Percentiles rank a stretch among this genome's conserved stretches.
Conservation (phyloP, 2,797 vertebrate genomes). For the Enteromius paludinosus region DNA sequence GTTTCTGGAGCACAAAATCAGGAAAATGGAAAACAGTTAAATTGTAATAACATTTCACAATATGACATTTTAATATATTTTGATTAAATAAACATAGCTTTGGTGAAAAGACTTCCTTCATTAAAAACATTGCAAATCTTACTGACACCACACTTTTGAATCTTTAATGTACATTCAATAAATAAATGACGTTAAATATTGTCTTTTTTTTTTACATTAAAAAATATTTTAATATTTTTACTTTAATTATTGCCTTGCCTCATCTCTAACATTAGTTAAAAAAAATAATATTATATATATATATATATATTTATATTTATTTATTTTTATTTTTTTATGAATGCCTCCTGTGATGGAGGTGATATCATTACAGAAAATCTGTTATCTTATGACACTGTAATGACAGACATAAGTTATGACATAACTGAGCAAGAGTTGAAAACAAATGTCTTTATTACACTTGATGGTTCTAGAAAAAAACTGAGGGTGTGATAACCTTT, state of each 20-base stretch:
- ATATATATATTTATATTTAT: too few species aligned
- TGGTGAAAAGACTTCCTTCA: background rate
- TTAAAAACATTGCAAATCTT: background rate
- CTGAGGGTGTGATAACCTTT: slow-evolving; percentile 25
- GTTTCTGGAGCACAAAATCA: too few species aligned
- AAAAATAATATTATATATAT: too few species aligned
- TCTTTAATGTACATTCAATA: background rate
- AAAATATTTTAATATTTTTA: background rate
- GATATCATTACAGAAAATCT: background rate
- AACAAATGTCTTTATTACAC: background rate
- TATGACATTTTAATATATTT: background rate
- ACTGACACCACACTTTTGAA: background rate
- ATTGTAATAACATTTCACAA: background rate
- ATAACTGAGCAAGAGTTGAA: background rate
- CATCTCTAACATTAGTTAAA: too few species aligned
- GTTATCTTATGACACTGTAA: background rate
- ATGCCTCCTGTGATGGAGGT: background rate
- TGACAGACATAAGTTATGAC: background rate
- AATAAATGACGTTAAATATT: background rate
- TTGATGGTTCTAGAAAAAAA: background rate
- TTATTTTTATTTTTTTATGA: too few species aligned
- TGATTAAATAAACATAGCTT: background rate
- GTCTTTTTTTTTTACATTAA: too few species aligned
- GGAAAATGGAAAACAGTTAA: background rate
- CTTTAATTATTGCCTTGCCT: background rate